Conservation (phyloP, 2,113 vertebrate genomes). For the Perca fluviatilis region DNA sequence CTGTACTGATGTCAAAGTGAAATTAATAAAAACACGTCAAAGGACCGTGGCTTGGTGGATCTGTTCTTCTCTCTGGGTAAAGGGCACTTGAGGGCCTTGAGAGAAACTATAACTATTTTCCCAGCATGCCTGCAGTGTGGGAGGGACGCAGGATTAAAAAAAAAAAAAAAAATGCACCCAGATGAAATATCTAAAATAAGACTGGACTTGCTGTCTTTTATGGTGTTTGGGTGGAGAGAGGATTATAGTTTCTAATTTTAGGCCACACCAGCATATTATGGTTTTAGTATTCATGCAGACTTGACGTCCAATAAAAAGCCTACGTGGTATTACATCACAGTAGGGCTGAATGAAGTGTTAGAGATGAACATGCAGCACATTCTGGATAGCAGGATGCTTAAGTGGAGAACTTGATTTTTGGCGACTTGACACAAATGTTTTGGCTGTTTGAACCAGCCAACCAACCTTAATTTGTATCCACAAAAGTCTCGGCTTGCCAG, state of each 20-base stretch:
- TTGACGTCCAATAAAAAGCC: neutral
- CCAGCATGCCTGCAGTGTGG: slow-evolving; percentile 11
- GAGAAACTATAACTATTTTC: neutral
- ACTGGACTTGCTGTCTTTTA: slow-evolving; percentile 30
- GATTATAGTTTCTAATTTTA: slow-evolving; percentile 64
- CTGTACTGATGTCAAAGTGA: slow-evolving; percentile 86
- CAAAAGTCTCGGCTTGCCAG: too few relatives aligned
- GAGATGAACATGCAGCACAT: neutral
- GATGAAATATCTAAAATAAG: slow-evolving; percentile 36
- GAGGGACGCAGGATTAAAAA: slow-evolving; percentile 4
- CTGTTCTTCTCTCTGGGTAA: neutral
- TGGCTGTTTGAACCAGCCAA: too few relatives aligned
- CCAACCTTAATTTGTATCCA: too few relatives aligned
- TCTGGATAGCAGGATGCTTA: neutral
- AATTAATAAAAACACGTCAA: slow-evolving; percentile 85
- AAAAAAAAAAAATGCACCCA: slow-evolving; percentile 1
- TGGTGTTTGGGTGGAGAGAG: slow-evolving; percentile 47
- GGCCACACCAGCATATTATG: neutral
- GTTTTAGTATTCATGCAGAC: slow-evolving; percentile 2
- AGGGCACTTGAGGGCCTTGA: neutral
- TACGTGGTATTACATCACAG: neutral
- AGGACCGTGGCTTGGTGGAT: slow-evolving; percentile 42
- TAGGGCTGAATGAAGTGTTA: slow-evolving; percentile 6
- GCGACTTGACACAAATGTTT: neutral
- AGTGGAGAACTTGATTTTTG: neutral